Percentiles rank a stretch among this genome's conserved stretches.
phyloP scores from a whole-genome alignment of 2,113 vertebrate genomes.

The Myrmophylax atrothorax region DNA sequence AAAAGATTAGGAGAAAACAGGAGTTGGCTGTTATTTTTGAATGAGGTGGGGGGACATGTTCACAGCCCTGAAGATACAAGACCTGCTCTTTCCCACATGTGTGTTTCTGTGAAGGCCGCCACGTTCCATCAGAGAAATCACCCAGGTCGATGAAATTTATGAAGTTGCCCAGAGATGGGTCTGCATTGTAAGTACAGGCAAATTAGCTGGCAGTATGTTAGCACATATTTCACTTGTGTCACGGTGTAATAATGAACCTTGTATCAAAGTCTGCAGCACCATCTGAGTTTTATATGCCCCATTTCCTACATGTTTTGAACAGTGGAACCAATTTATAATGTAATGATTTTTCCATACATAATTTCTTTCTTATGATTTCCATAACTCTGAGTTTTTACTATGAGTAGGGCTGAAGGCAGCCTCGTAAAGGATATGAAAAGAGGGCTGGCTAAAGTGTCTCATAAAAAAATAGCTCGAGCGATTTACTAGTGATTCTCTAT shows the following conservation, averaged over 20 bases:
- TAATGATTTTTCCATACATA: conserved; percentile 84
- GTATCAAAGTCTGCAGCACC: conserved; percentile 76
- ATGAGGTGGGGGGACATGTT: not conserved
- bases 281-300: conserved; percentile 79
- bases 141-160: conserved; percentile 57
- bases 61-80: not conserved
- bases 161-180: conserved; percentile 52
- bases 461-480: conserved; percentile 35
- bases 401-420: conserved; percentile 41
- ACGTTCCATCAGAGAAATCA: not conserved
- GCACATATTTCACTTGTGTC: conserved; percentile 75
- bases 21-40: not conserved
- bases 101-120: not conserved
- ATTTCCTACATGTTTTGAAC: conserved; percentile 81
- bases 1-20: not conserved
- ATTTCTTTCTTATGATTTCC: conserved; percentile 81
- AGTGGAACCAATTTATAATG: conserved; percentile 80
- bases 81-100: not conserved
- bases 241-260: conserved; percentile 69
- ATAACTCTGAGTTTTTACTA: conserved; percentile 70
- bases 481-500: conserved; percentile 55
- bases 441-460: conserved; percentile 58
- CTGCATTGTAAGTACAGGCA: conserved; percentile 72
- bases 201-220: conserved; percentile 73
- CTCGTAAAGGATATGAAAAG: conserved; percentile 66